Evolutionary conservation across 2,888 invertebrate species (phyloP), one percentile per base, ranked within the genome.

Genomic region (Anthoptus insignis): DNA sequence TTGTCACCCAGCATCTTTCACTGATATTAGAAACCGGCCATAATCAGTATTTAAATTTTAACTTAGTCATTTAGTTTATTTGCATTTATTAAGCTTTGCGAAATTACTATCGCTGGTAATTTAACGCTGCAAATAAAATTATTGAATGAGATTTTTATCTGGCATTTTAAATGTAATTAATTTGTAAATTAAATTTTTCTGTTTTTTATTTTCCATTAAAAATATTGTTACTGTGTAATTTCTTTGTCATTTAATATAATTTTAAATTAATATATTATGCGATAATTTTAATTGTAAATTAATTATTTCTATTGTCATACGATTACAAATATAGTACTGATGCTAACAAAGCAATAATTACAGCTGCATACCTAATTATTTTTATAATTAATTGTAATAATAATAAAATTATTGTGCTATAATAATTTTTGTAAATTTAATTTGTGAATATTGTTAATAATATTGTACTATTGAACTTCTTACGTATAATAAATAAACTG

Each of bases 361-460:
- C 50, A 64, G 57, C 57, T 58, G 13, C 16, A 19, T 11, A 53
- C 34, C 53, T 53, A 59, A 52, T 64, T 24, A 21, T 47, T 45
- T 52, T 27, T 64, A 59, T 53, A 64, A 59, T 50, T 45, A 45
- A 45, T 47, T 64, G 1, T 50, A 24, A 59, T 49, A 14, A 34
- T 59, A 14, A 34, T n/a, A n/a, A n/a, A n/a, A n/a, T 32, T 16
- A 13, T 39, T 24, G 50, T 59, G 39, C 59, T 59, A 39, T 50
- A n/a, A 4, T 27, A 22, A n/a, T 34, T 49, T 59, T 34, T 69
- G 63, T 66, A 65, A 57, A 65, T 66, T 70, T 65, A 37, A 57
- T 58, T 65, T 66, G 68, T 70, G 66, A 65, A 68, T 70, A 68
- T 68, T 68, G 68, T 67, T 68, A 59, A 54, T 65, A 63, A 65